These are phyloP conservation scores for Prenolepis imparis DNA, from an alignment of 2,888 invertebrate genomes.

Conservation along the genomic window DNA sequence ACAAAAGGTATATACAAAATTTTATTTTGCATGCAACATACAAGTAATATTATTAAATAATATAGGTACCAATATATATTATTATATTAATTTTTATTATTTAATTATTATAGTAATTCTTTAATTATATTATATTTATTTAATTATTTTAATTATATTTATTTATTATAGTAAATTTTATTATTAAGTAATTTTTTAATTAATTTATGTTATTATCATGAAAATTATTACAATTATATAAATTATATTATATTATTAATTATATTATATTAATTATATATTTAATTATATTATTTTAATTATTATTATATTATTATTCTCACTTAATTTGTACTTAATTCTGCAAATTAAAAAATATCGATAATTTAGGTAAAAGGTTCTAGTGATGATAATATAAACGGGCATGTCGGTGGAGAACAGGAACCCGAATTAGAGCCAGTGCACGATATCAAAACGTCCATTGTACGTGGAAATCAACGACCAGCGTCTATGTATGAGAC, in stretches of 20 bases:
- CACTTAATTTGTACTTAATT: not conserved
- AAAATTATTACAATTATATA: too few species aligned
- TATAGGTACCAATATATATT: not conserved
- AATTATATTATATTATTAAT: too few species aligned
- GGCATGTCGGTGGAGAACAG: conserved; percentile 86
- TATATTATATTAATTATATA: too few species aligned
- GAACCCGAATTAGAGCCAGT: conserved; percentile 87
- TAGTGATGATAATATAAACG: conserved; percentile 78
- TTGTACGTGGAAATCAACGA: conserved; percentile 88
- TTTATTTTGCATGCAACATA: not conserved
- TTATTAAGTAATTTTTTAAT: too few species aligned
- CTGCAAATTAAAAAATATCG: not conserved
- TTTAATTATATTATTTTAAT: too few species aligned
- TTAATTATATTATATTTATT: too few species aligned
- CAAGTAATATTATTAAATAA: not conserved
- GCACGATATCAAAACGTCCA: conserved; percentile 86
- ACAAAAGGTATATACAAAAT: too few species aligned
- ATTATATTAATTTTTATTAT: too few species aligned
- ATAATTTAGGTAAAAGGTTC: conserved; percentile 63
- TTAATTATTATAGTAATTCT: too few species aligned
- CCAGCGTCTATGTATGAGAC: conserved; percentile 96
- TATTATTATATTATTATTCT: too few species aligned
- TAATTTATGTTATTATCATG: not conserved
- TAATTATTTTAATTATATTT: too few species aligned
- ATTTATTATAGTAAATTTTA: too few species aligned